Base-by-base conservation (phyloP, 2,888 invertebrate species). In the Latrodectus elegans region DNA sequence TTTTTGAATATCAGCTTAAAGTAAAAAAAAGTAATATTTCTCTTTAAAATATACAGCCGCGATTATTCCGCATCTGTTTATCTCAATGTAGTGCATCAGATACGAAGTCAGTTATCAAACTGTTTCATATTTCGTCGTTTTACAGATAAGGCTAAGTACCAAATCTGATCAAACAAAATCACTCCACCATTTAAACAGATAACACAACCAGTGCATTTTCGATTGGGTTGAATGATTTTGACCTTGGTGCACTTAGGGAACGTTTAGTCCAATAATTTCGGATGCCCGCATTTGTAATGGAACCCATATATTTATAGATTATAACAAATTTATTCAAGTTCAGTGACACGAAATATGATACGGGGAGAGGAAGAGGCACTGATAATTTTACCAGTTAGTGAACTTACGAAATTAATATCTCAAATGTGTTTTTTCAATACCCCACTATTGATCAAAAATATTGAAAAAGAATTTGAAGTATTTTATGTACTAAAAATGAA, bases 111-210 rank as follows among this genome's bases (percentile, higher is more conserved):
- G 14, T 68, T 79, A 79, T 79, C 79, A 60, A 10, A 49, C 12
- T 10, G 55, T 51, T n/a, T 15, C 52, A 55, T 84, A 77, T 84
- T 85, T 70, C 65, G n/a, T 53, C 9, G 60, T 17, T 17, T n/a
- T 11, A 49, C 1, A 67, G 81, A 77, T 86, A 86, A 76, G 67
- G n/a, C 53, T 22, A 49, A 53, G 51, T 79, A 80, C 80, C 55
- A n/a, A 51, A 86, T 86, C 81, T 80, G 75, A 79, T 85, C 60
- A 71, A 77, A 77, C 84, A 26, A 49, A 70, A 86, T 86, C 86
- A 86, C 86, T 64, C 86, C 86, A 86, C 72, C 26, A n/a, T n/a
- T 70, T 70, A 12, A 11, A 55, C 8, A 14, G 86, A 86, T 86
- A 77, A 86, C 53, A 26, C 49, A 70, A 55, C 70, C 74, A 79